These are phyloP conservation scores for Chydorus sphaericus DNA, from an alignment of 2,888 invertebrate species.

Conservation along the genomic window DNA sequence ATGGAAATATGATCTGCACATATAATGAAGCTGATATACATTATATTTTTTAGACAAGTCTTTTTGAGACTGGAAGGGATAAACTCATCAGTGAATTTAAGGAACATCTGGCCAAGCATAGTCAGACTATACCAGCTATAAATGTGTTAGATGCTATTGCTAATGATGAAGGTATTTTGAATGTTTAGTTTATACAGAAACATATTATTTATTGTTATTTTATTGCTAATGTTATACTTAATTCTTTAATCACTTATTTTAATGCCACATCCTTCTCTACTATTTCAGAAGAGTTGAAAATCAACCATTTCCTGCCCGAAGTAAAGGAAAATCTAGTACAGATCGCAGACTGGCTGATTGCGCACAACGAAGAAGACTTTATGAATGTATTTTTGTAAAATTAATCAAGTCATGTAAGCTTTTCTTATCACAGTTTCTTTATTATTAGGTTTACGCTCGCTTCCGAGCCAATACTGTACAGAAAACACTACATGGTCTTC, in stretches of 20 bases:
- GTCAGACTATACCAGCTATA: slow-evolving; percentile 69
- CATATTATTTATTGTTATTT: neutral
- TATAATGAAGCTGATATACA: neutral
- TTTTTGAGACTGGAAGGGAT: slow-evolving; percentile 68
- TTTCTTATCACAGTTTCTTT: neutral
- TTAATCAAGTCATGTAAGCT: neutral
- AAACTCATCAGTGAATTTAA: slow-evolving; percentile 78
- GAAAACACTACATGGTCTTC: slow-evolving; percentile 55
- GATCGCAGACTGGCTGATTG: slow-evolving; percentile 74
- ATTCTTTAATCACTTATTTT: no score
- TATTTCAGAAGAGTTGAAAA: slow-evolving; percentile 4
- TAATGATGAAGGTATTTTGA: slow-evolving; percentile 76
- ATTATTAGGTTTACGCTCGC: slow-evolving; percentile 39
- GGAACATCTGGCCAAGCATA: slow-evolving; percentile 67
- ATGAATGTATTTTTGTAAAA: slow-evolving; percentile 39
- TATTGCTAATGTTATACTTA: no score
- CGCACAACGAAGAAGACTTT: slow-evolving; percentile 54
- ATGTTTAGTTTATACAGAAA: no score
- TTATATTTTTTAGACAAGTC: slow-evolving; percentile 40
- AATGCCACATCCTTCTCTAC: no score
- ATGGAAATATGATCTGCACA: neutral
- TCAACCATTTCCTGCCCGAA: slow-evolving; percentile 21
- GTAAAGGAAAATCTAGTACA: slow-evolving; percentile 54
- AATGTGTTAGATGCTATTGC: slow-evolving; percentile 75
- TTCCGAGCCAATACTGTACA: slow-evolving; percentile 60